These are phyloP conservation scores for Cyprinus carpio DNA, from an alignment of 2,113 vertebrate genomes.

Conservation along the genomic window DNA sequence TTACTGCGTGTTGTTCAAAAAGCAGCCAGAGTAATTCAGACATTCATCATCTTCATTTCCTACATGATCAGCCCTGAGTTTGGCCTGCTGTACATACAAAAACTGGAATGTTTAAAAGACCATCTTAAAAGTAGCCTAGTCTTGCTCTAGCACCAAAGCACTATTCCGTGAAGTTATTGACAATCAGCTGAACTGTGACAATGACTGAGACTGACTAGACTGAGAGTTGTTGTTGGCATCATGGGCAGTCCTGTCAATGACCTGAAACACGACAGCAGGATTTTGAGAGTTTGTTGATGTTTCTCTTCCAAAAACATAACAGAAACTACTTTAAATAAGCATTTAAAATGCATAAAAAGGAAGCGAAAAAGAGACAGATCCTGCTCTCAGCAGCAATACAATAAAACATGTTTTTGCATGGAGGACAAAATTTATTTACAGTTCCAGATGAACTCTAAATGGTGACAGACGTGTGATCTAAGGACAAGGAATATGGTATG, in stretches of 20 bases:
- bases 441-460: neutral
- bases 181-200: neutral
- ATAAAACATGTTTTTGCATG: conserved; percentile 15
- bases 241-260: neutral
- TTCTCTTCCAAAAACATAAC: conserved; percentile 8
- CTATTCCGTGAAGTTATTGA: conserved; percentile 52
- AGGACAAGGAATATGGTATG: neutral
- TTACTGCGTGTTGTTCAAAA: neutral
- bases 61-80: conserved; percentile 57
- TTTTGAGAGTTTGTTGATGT: neutral
- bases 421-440: conserved; percentile 3
- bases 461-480: neutral
- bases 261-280: neutral
- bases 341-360: conserved; percentile 39
- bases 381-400: conserved; percentile 36
- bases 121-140: conserved; percentile 44
- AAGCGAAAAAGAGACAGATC: conserved; percentile 19
- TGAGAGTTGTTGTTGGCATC: neutral
- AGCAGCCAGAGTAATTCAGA: conserved; percentile 11
- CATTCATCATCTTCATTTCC: conserved; percentile 37
- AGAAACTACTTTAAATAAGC: conserved; percentile 35
- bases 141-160: conserved; percentile 49
- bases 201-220: conserved; percentile 1
- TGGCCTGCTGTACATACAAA: conserved; percentile 59
- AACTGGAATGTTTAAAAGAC: conserved; percentile 67